Evolutionary conservation across 2,113 vertebrate species (phyloP).

Genomic region (Perca flavescens): DNA sequence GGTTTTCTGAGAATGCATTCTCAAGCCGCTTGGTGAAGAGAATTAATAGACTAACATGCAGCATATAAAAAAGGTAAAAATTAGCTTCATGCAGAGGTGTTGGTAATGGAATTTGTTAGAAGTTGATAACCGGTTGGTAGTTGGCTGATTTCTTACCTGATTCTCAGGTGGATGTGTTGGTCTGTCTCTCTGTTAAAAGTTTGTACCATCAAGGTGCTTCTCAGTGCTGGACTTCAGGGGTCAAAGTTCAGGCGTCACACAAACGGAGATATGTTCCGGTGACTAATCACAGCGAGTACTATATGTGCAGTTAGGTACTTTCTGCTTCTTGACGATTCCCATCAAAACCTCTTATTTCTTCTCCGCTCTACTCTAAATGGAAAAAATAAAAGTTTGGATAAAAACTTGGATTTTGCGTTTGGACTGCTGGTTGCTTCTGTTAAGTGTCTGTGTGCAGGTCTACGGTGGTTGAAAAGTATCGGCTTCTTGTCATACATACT

Average conservation of each 20-base stretch:
- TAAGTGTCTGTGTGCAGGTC: neutral
- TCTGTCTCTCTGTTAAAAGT: neutral
- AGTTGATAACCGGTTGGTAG: neutral
- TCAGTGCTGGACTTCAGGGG: neutral
- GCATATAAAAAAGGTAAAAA: neutral
- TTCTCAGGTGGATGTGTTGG: neutral
- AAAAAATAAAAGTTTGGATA: neutral
- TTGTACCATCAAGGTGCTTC: neutral
- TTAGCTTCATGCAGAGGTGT: neutral
- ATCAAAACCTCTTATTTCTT: neutral
- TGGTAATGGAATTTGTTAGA: neutral
- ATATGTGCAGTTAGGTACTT: neutral
- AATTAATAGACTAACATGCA: neutral
- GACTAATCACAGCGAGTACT: neutral
- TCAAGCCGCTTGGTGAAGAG: neutral
- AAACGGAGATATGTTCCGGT: neutral
- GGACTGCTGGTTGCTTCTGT: neutral
- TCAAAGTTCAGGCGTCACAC: slow-evolving; percentile 17
- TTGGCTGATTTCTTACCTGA: slow-evolving; percentile 49
- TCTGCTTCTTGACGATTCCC: neutral
- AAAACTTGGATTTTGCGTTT: neutral
- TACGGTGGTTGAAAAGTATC: neutral
- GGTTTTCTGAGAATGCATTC: neutral
- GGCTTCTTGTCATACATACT: slow-evolving; percentile 13
- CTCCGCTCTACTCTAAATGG: neutral